Percentiles rank a stretch among this genome's conserved stretches.
phyloP scores from a whole-genome alignment of 1,140 invertebrate species.

The Penaeus japonicus region DNA sequence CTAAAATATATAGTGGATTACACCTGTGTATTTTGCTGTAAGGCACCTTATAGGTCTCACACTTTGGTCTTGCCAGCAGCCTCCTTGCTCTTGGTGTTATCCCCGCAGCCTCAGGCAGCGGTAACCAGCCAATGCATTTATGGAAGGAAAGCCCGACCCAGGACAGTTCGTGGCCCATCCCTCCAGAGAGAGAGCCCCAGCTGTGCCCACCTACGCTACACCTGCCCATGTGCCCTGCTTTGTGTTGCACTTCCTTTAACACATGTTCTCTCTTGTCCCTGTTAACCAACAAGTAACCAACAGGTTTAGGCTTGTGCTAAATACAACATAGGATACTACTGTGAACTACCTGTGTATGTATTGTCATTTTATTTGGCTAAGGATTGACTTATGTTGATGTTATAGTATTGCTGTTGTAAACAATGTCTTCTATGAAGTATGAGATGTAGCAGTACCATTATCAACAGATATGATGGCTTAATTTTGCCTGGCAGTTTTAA shows the following conservation, averaged over 20 bases:
- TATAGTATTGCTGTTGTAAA: not conserved
- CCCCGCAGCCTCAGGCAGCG: constrained; percentile 32
- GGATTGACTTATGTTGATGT: not conserved
- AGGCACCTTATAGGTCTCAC: not conserved
- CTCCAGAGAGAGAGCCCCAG: constrained; percentile 24
- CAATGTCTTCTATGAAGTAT: not conserved
- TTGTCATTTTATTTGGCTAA: not conserved
- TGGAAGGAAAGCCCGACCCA: constrained; percentile 40
- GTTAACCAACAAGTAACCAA: not conserved
- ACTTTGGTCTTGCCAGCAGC: constrained; percentile 24
- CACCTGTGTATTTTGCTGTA: not conserved
- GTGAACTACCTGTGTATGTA: too few relatives aligned
- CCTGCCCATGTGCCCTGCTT: not conserved
- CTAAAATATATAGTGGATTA: not conserved
- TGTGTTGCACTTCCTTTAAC: not conserved
- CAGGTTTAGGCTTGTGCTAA: not conserved
- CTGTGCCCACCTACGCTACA: constrained; percentile 36
- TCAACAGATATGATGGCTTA: not conserved
- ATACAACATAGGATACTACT: too few relatives aligned
- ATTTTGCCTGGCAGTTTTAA: not conserved
- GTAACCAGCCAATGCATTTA: constrained; percentile 51
- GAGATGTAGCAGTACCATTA: not conserved
- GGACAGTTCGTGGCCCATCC: constrained; percentile 21
- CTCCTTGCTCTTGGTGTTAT: constrained; percentile 43
- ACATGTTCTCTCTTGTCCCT: not conserved